Evolutionary conservation across 2,797 vertebrate genomes (phyloP).

Genomic region (Sebastes itinus): DNA sequence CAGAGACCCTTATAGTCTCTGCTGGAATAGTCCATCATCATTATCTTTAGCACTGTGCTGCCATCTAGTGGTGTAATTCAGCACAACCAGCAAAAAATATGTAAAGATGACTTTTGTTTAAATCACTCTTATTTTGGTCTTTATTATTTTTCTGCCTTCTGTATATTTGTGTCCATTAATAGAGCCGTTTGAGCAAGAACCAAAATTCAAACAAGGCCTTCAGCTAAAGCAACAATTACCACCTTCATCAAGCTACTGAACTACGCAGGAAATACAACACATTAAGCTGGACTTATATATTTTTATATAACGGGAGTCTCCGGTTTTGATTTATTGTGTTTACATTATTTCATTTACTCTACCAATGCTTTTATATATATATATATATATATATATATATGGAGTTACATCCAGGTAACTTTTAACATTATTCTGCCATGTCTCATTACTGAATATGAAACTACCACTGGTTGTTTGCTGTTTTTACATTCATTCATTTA

Average conservation of each 20-base stretch:
- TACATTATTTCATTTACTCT: not conserved
- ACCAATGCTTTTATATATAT: too few species aligned
- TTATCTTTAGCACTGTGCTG: constrained; percentile 16
- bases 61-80: constrained; percentile 49
- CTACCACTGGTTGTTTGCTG: not conserved
- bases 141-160: not conserved
- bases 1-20: not conserved
- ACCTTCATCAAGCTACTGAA: not conserved
- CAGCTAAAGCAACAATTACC: not conserved
- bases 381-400: not conserved
- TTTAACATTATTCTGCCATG: not conserved
- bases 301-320: not conserved
- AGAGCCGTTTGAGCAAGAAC: not conserved
- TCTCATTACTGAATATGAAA: not conserved
- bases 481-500: not conserved
- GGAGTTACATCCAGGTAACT: not conserved
- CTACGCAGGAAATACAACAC: not conserved
- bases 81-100: not conserved
- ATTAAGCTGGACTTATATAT: not conserved
- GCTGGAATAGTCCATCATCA: not conserved
- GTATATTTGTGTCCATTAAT: not conserved
- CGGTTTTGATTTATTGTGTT: not conserved
- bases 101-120: not conserved
- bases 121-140: not conserved
- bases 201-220: not conserved